Conservation (phyloP, 2,113 vertebrate genomes). For the Romanogobio albipinnatus region DNA sequence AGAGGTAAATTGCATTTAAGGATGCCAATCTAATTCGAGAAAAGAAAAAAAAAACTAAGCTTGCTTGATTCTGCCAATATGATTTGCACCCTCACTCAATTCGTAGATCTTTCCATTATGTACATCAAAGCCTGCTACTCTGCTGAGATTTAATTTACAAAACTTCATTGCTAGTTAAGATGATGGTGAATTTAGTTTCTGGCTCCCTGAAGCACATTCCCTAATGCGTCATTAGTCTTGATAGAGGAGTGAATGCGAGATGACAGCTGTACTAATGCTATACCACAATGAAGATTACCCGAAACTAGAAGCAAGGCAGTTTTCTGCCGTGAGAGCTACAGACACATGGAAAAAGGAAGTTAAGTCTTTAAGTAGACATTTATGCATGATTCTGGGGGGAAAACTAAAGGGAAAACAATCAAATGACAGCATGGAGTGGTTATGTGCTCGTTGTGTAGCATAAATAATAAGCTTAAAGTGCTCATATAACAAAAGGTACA, state of each 20-base stretch:
- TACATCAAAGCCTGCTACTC: neutral
- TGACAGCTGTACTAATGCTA: conserved; percentile 47
- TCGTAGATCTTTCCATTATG: conserved; percentile 10
- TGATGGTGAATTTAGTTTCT: conserved; percentile 30
- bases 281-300: conserved; percentile 12
- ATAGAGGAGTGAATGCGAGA: conserved; percentile 38
- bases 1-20: neutral
- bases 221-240: conserved; percentile 25
- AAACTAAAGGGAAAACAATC: neutral
- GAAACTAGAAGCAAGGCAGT: neutral
- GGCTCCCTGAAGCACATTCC: conserved; percentile 32
- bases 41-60: neutral
- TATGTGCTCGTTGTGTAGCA: neutral
- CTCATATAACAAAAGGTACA: neutral
- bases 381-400: neutral
- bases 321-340: neutral
- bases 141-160: conserved; percentile 36
- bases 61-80: neutral
- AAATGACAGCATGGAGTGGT: neutral
- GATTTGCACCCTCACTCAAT: neutral
- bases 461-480: neutral
- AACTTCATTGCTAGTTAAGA: conserved; percentile 6
- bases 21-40: neutral
- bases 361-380: neutral
- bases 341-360: neutral